These are phyloP conservation scores for Lasioglossum vierecki DNA, from an alignment of 2,888 invertebrate genomes.

Conservation along the genomic window DNA sequence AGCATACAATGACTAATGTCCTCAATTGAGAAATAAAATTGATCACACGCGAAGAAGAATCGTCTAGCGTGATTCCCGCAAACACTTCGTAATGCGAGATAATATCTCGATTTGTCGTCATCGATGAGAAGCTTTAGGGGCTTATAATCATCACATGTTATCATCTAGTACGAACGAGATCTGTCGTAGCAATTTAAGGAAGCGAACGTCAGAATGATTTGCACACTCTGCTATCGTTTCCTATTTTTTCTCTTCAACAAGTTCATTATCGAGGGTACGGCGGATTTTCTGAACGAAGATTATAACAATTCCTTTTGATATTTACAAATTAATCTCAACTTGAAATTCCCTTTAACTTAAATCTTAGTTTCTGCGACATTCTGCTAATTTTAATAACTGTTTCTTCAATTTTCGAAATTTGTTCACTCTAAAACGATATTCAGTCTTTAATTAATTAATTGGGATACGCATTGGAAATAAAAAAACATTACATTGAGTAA, in stretches of 20 bases:
- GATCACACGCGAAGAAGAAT: not conserved
- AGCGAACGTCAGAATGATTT: slow-evolving; percentile 4
- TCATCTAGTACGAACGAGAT: not conserved
- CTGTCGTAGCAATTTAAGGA: not conserved
- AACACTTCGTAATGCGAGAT: not conserved
- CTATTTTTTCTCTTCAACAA: not conserved
- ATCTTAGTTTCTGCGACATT: too few relatives aligned
- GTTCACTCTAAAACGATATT: too few relatives aligned
- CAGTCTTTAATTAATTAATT: too few relatives aligned
- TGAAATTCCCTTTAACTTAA: too few relatives aligned
- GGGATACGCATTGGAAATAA: too few relatives aligned
- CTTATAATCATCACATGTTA: not conserved
- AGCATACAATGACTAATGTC: not conserved
- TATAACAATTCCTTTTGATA: too few relatives aligned
- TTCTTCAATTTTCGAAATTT: too few relatives aligned
- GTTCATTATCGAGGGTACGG: not conserved
- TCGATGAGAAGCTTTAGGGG: not conserved
- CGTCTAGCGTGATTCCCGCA: not conserved
- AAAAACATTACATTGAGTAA: too few relatives aligned
- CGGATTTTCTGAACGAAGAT: not conserved
- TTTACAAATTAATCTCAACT: too few relatives aligned
- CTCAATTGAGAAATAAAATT: not conserved
- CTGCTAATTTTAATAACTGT: too few relatives aligned
- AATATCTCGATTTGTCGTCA: not conserved
- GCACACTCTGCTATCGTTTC: not conserved